phyloP scores from a whole-genome alignment of 2,888 invertebrate genomes.

The Heteromurus nitidus region DNA sequence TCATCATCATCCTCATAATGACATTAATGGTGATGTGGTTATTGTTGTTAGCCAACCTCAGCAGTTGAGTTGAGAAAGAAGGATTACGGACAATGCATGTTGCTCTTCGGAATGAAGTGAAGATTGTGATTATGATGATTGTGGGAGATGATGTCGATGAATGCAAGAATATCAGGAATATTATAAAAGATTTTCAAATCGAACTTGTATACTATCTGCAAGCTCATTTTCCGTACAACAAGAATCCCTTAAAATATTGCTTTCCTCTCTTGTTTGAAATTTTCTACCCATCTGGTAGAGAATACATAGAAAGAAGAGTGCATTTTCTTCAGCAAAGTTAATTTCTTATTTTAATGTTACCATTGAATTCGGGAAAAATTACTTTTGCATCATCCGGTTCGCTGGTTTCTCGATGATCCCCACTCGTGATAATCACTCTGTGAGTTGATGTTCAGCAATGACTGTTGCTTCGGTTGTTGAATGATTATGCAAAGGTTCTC shows the following conservation, averaged over 20 bases:
- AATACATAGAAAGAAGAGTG: too few relatives aligned
- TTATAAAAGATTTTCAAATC: too few relatives aligned
- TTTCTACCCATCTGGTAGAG: too few relatives aligned
- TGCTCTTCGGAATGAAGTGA: conserved; percentile 1
- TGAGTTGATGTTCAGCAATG: conserved; percentile 31
- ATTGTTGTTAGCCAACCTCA: conserved; percentile 28
- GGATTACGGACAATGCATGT: conserved; percentile 26
- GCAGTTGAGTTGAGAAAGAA: neutral
- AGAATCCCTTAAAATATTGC: too few relatives aligned
- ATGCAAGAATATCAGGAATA: too few relatives aligned
- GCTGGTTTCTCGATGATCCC: conserved; percentile 45
- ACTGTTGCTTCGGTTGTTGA: conserved; percentile 17
- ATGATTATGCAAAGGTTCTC: neutral
- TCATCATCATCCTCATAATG: conserved; percentile 40
- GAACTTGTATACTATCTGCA: too few relatives aligned
- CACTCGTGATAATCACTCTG: conserved; percentile 11
- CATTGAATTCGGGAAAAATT: too few relatives aligned
- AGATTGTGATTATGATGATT: conserved; percentile 17
- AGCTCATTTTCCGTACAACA: too few relatives aligned
- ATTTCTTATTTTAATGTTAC: too few relatives aligned
- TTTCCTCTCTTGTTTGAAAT: too few relatives aligned
- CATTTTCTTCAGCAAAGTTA: too few relatives aligned
- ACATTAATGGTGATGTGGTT: conserved; percentile 52
- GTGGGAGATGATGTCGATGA: conserved; percentile 38
- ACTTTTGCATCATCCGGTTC: neutral